Conservation (phyloP, 1,140 invertebrate genomes). For the Gonioctena quinquepunctata region DNA sequence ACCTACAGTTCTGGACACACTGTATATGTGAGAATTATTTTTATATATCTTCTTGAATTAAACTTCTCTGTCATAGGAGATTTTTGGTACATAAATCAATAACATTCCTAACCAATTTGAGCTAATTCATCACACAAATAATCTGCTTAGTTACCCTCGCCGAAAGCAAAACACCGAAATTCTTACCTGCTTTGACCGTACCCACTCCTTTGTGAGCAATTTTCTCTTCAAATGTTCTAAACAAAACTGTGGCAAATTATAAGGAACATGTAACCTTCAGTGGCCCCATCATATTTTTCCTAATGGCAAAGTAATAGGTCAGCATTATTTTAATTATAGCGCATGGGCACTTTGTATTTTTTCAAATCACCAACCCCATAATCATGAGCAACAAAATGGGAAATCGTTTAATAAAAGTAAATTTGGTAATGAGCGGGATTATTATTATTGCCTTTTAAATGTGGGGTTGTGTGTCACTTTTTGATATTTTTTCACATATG, state of each 20-base stretch:
- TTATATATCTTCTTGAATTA: too few relatives aligned
- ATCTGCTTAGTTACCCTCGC: not conserved
- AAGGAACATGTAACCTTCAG: conserved; percentile 1
- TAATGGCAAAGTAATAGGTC: conserved; percentile 14
- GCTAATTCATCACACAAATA: not conserved
- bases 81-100: too few relatives aligned
- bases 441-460: not conserved
- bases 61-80: too few relatives aligned
- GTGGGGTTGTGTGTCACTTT: not conserved
- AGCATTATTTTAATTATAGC: conserved; percentile 14
- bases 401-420: not conserved
- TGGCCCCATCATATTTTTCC: not conserved
- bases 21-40: too few relatives aligned
- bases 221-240: not conserved
- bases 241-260: conserved; percentile 16
- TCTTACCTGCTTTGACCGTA: not conserved
- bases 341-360: not conserved
- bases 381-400: not conserved
- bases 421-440: not conserved
- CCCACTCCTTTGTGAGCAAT: not conserved
- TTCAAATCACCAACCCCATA: not conserved
- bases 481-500: not conserved
- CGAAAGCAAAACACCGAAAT: not conserved
- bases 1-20: too few relatives aligned
- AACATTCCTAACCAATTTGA: not conserved